phyloP scores from a whole-genome alignment of 2,113 vertebrate genomes.

The Bostrychus sinensis region DNA sequence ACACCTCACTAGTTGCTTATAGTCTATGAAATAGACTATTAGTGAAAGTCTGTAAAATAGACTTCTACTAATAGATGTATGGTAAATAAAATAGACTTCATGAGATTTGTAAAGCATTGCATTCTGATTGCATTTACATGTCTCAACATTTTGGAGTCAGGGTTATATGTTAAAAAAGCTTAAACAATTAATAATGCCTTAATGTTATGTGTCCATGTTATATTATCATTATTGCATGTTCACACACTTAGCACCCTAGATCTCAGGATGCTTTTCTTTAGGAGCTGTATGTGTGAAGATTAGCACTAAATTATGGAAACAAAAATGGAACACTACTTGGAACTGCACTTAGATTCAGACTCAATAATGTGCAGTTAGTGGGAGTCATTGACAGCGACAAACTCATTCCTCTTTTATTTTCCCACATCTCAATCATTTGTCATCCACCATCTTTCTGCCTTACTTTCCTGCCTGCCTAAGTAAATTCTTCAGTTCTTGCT shows the following conservation, averaged over 20 bases:
- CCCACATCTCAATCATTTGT: constrained; percentile 49
- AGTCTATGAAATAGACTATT: too few species aligned
- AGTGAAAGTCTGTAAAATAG: too few species aligned
- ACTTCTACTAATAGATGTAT: too few species aligned
- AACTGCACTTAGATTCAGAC: constrained; percentile 28
- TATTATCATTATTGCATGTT: constrained; percentile 3
- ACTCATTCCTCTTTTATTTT: constrained; percentile 32
- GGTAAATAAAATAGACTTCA: too few species aligned
- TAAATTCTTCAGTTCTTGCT: constrained; percentile 13
- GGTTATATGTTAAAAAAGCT: neutral
- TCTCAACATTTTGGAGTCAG: too few species aligned
- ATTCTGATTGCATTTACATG: too few species aligned
- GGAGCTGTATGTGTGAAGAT: constrained; percentile 21
- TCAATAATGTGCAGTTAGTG: constrained; percentile 21
- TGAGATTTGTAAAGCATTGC: too few species aligned
- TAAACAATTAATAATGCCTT: neutral
- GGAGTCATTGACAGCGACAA: constrained; percentile 3
- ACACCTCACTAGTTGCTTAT: too few species aligned
- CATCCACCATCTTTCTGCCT: constrained; percentile 30
- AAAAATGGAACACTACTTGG: constrained; percentile 26
- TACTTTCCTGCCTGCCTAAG: constrained; percentile 41
- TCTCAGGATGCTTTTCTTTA: neutral
- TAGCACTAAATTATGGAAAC: constrained; percentile 41
- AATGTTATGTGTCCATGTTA: neutral
- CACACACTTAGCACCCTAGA: neutral